Conservation (phyloP, 1,140 invertebrate genomes). For the Dendrolimus kikuchii region DNA sequence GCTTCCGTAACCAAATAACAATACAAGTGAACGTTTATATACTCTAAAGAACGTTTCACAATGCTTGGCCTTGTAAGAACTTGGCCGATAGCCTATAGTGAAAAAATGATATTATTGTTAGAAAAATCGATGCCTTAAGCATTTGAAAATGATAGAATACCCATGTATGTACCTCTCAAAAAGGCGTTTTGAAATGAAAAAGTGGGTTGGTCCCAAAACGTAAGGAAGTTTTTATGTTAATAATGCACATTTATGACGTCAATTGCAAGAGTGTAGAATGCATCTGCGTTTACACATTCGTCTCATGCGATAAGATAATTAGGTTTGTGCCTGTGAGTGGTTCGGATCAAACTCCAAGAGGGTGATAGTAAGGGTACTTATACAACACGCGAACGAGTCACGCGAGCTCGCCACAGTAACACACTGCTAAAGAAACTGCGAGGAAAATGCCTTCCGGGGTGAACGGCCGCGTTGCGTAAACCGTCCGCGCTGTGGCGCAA, state of each 20-base stretch:
- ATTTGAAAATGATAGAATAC: no score
- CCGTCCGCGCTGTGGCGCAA: constrained; percentile 47
- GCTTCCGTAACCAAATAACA: no score
- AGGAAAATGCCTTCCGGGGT: constrained; percentile 70
- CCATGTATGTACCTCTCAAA: no score
- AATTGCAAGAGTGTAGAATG: constrained; percentile 2
- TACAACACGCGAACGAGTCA: constrained; percentile 52
- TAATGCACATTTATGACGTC: not conserved
- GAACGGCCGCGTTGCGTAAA: constrained; percentile 67
- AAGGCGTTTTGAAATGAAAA: no score
- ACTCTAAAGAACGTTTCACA: no score
- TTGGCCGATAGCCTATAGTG: no score
- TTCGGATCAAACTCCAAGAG: constrained; percentile 31
- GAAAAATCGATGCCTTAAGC: no score
- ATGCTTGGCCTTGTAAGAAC: no score
- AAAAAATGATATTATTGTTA: no score
- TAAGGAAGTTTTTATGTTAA: no score
- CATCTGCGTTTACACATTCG: constrained; percentile 21
- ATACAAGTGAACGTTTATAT: no score
- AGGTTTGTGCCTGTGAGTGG: constrained; percentile 31
- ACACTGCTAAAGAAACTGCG: constrained; percentile 64
- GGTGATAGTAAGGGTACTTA: constrained; percentile 32
- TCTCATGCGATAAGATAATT: constrained; percentile 32
- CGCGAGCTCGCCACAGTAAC: constrained; percentile 60
- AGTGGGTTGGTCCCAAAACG: no score